A percentile compares a stretch with the other conserved stretches of the same genome.
Evolutionary conservation across 2,113 vertebrate genomes (phyloP).

Genomic region (Eurystomus gularis): DNA sequence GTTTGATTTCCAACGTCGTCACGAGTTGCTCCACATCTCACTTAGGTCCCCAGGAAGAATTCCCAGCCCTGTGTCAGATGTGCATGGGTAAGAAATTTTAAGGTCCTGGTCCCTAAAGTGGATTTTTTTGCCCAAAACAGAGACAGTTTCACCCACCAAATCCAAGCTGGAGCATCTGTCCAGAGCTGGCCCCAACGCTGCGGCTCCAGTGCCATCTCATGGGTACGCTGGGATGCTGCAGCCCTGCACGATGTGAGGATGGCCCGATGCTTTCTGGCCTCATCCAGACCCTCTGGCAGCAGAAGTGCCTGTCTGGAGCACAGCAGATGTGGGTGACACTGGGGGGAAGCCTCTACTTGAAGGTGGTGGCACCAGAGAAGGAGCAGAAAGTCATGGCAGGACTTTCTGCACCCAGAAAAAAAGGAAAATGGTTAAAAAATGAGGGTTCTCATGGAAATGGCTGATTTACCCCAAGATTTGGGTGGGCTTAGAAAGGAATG

Average conservation of each 20-base stretch:
- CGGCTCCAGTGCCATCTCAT: slow-evolving; percentile 46
- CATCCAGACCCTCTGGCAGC: background rate
- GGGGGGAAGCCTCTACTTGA: too few species aligned
- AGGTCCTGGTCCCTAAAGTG: fast-evolving
- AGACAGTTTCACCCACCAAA: background rate
- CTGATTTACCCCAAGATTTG: background rate
- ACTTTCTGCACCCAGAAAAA: fast-evolving
- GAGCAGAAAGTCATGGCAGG: too few species aligned
- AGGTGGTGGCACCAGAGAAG: background rate
- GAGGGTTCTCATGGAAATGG: fast-evolving
- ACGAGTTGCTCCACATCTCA: background rate
- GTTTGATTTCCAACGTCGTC: background rate
- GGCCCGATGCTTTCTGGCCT: fast-evolving
- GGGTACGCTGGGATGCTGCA: slow-evolving; percentile 6
- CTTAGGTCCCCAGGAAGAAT: background rate
- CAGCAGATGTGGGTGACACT: fast-evolving
- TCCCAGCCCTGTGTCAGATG: background rate
- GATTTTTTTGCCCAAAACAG: too few species aligned
- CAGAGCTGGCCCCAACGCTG: background rate
- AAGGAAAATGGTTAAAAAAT: fast-evolving
- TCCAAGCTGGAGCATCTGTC: background rate
- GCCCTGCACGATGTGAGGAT: fast-evolving
- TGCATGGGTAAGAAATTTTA: fast-evolving
- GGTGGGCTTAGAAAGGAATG: background rate
- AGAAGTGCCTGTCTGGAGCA: background rate